These are phyloP conservation scores for Ptychadena robeensis DNA, from an alignment of 2,797 vertebrate species.

Conservation along the genomic window DNA sequence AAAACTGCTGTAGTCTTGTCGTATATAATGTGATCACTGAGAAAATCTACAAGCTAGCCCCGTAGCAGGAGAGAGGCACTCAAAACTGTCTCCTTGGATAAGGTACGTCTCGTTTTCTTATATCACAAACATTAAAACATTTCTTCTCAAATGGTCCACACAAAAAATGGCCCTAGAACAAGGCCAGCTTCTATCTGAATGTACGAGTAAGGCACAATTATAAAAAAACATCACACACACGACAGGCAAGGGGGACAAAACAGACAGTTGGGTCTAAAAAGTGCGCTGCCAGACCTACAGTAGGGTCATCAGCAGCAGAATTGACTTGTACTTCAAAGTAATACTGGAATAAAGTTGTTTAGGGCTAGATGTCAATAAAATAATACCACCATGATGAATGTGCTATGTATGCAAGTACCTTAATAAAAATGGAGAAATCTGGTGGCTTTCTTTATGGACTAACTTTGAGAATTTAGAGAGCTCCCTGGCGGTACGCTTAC, in stretches of 20 bases:
- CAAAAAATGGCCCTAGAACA: slow-evolving; percentile 23
- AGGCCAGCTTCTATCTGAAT: slow-evolving; percentile 70
- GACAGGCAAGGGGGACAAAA: slow-evolving; percentile 46
- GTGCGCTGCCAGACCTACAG: slow-evolving; percentile 1
- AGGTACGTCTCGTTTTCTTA: slow-evolving; percentile 1
- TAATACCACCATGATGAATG: slow-evolving; percentile 21
- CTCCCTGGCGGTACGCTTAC: too few species aligned
- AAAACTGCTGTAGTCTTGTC: slow-evolving; percentile 12
- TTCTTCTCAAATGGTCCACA: slow-evolving; percentile 53
- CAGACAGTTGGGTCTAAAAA: slow-evolving; percentile 23
- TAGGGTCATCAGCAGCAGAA: slow-evolving; percentile 11
- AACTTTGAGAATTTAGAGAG: slow-evolving; percentile 5
- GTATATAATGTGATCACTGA: slow-evolving; percentile 8
- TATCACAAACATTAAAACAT: slow-evolving; percentile 27
- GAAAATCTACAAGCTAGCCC: slow-evolving; percentile 14
- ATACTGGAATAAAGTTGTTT: slow-evolving; percentile 39
- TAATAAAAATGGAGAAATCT: background rate
- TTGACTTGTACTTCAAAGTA: slow-evolving; percentile 5
- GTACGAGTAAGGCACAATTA: slow-evolving; percentile 86
- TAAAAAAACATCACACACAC: slow-evolving; percentile 80
- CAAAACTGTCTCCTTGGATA: background rate
- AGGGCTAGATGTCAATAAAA: slow-evolving; percentile 15
- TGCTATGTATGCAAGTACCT: slow-evolving; percentile 26
- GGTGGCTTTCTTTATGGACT: slow-evolving; percentile 18
- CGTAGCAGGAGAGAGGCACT: slow-evolving; percentile 45